Conservation (phyloP, 2,888 invertebrate genomes). For the Papilio elwesi region DNA sequence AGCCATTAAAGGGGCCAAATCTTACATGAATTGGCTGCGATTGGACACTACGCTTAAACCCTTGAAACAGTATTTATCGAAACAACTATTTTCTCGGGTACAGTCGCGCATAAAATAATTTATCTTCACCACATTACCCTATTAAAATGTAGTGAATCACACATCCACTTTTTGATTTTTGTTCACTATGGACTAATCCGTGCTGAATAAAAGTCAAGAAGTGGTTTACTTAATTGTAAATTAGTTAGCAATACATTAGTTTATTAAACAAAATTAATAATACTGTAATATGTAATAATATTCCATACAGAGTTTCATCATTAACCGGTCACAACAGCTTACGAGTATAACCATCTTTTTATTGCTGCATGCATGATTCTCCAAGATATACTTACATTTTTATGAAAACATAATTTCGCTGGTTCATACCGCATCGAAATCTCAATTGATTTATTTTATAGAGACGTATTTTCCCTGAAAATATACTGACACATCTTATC, state of each 20-base stretch:
- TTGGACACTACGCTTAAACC: slow-evolving; percentile 48
- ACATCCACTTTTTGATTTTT: no score
- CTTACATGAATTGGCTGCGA: slow-evolving; percentile 46
- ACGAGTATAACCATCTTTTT: background rate
- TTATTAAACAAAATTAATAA: no score
- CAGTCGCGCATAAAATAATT: slow-evolving; percentile 57
- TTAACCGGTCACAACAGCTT: background rate
- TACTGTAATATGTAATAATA: no score
- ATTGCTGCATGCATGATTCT: background rate
- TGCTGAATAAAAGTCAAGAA: background rate
- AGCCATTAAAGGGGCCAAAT: slow-evolving; percentile 52
- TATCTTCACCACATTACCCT: slow-evolving; percentile 3
- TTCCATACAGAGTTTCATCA: no score
- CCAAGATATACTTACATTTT: background rate
- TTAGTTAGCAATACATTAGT: no score
- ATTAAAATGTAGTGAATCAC: no score
- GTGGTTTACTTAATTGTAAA: background rate
- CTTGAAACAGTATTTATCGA: slow-evolving; percentile 50
- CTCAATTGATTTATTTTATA: slow-evolving; percentile 41
- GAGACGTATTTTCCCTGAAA: slow-evolving; percentile 32
- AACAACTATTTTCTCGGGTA: slow-evolving; percentile 59
- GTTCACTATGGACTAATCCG: no score
- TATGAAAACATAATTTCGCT: slow-evolving; percentile 42
- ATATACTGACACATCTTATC: slow-evolving; percentile 44
- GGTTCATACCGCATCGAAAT: slow-evolving; percentile 44